Conservation (phyloP, 2,888 invertebrate genomes). For the Euspilapteryx auroguttella region DNA sequence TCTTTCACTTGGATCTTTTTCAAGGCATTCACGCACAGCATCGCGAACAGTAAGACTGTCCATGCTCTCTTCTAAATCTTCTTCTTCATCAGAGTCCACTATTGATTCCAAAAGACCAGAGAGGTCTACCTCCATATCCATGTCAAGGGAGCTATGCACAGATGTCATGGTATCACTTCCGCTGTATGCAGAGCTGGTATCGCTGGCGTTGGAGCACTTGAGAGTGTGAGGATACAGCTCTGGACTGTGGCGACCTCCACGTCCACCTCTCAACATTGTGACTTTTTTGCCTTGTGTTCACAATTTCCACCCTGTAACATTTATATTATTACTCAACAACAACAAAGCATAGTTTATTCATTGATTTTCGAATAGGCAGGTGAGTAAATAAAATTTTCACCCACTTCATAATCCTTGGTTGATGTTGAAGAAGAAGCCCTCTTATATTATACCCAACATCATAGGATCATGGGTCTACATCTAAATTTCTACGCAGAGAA, state of each 20-base stretch:
- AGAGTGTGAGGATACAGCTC: constrained; percentile 87
- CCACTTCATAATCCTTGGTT: too few species aligned
- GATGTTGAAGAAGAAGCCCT: too few species aligned
- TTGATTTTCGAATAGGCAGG: too few species aligned
- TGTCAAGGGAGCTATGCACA: constrained; percentile 80
- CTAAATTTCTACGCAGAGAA: too few species aligned
- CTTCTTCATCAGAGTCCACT: constrained; percentile 95
- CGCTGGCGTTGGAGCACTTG: constrained; percentile 76
- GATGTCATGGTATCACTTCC: constrained; percentile 96
- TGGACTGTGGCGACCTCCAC: constrained; percentile 65
- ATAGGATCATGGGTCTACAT: too few species aligned
- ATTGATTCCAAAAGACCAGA: constrained; percentile 94
- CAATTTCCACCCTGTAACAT: constrained; percentile 40
- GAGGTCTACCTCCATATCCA: constrained; percentile 84
- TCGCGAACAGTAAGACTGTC: constrained; percentile 90
- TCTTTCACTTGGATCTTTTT: constrained; percentile 94
- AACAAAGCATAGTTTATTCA: too few species aligned
- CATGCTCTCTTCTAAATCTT: constrained; percentile 89
- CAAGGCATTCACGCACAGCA: constrained; percentile 94
- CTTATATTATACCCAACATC: too few species aligned
- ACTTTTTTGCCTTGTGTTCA: constrained; percentile 29
- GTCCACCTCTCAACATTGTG: constrained; percentile 63
- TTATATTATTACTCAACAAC: constrained; percentile 6
- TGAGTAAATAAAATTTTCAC: too few species aligned
- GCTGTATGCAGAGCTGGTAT: constrained; percentile 95